phyloP scores from a whole-genome alignment of 53 echinoderm and acorn worm species.

The Antedon mediterranea region DNA sequence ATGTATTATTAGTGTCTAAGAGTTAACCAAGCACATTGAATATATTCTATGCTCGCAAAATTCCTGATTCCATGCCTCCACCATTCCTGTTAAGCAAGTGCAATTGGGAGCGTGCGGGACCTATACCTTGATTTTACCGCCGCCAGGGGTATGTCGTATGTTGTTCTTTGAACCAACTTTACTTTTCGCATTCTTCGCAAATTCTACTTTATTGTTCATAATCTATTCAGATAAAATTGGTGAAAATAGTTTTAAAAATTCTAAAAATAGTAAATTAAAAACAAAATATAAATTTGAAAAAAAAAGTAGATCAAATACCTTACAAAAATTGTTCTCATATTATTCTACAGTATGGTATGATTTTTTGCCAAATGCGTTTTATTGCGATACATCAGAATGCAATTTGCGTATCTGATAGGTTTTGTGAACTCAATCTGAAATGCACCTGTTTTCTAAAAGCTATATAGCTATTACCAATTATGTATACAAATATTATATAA shows the following conservation, averaged over 20 bases:
- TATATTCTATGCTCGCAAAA: background rate
- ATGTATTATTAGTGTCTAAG: background rate
- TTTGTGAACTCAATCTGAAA: too few species aligned
- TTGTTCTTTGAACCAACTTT: constrained; percentile 89
- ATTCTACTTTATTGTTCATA: constrained; percentile 35
- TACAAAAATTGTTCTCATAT: too few species aligned
- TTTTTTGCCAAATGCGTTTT: too few species aligned
- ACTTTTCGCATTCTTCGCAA: constrained; percentile 42
- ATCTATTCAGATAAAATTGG: constrained; percentile 21
- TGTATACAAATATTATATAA: too few species aligned
- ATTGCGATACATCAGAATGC: too few species aligned
- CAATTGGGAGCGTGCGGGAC: background rate
- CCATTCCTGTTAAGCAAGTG: background rate
- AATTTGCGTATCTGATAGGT: too few species aligned
- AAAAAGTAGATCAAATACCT: background rate
- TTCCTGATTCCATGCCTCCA: background rate
- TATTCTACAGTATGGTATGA: too few species aligned
- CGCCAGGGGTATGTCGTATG: constrained; percentile 60
- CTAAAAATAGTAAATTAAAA: too few species aligned
- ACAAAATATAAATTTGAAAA: background rate
- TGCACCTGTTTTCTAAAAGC: too few species aligned
- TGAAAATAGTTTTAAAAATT: too few species aligned
- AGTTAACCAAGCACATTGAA: background rate
- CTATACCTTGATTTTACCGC: constrained; percentile 73
- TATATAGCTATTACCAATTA: too few species aligned